phyloP scores from a whole-genome alignment of 2,888 invertebrate genomes.

The Antheraea assamensis region DNA sequence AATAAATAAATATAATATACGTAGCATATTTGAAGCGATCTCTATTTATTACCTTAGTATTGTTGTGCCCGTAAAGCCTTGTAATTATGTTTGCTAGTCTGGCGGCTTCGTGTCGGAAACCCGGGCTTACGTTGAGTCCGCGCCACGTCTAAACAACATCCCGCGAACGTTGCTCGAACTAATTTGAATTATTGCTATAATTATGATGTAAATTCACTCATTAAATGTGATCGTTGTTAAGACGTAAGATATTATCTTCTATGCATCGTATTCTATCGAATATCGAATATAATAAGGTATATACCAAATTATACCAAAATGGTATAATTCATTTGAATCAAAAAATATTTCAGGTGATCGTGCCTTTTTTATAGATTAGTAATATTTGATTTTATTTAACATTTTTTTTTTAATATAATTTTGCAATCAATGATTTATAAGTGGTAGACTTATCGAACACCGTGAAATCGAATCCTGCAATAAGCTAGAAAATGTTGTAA shows the following conservation, averaged over 20 bases:
- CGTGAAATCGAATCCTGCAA: no score
- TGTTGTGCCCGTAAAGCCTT: conserved; percentile 26
- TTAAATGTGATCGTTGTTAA: background rate
- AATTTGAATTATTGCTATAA: conserved; percentile 53
- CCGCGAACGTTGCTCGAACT: conserved; percentile 40
- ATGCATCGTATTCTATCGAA: background rate
- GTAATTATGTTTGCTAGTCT: conserved; percentile 35
- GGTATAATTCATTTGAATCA: no score
- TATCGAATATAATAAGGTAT: background rate
- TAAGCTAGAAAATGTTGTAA: no score
- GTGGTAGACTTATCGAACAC: no score
- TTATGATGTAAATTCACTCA: conserved; percentile 17
- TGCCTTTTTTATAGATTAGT: no score
- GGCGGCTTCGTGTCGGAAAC: conserved; percentile 25
- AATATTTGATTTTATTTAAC: no score
- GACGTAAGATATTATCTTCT: background rate
- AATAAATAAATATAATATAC: background rate
- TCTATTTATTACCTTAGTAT: conserved; percentile 38
- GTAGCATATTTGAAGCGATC: conserved; percentile 21
- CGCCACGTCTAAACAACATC: conserved; percentile 39
- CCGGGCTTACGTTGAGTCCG: conserved; percentile 38
- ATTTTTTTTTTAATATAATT: no score
- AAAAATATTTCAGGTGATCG: no score
- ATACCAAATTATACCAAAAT: background rate
- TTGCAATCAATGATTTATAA: no score